A percentile compares a stretch with the other conserved stretches of the same genome.
phyloP scores from a whole-genome alignment of 2,888 invertebrate species.

The Cephus runcator region DNA sequence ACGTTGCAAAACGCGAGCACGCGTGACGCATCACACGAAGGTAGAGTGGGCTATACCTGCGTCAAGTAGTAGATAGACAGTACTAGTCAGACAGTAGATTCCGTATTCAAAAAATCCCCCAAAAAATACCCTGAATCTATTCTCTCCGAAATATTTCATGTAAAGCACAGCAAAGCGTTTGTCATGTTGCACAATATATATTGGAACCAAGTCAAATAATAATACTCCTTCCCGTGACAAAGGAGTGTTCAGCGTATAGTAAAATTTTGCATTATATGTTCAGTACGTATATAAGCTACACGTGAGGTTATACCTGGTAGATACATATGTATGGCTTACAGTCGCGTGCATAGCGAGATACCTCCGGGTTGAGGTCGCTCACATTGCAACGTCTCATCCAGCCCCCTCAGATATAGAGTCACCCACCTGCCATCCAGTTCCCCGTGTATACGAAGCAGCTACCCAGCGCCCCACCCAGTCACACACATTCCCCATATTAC shows the following conservation, averaged over 20 bases:
- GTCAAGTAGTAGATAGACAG: background rate
- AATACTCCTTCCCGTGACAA: slow-evolving; percentile 5
- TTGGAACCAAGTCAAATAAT: slow-evolving; percentile 1
- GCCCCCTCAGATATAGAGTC: background rate
- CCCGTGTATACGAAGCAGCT: background rate
- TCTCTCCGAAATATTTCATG: background rate
- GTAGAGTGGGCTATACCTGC: background rate
- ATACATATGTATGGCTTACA: background rate
- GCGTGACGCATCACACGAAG: background rate
- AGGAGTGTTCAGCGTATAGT: slow-evolving; percentile 23
- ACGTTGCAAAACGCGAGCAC: background rate
- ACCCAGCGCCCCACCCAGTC: background rate
- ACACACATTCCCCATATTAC: slow-evolving; percentile 19
- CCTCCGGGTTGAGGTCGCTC: background rate
- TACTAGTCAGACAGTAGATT: background rate
- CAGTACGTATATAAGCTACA: background rate
- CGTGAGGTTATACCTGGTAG: background rate
- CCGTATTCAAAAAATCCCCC: background rate
- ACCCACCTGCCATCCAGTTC: background rate
- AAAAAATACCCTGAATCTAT: background rate
- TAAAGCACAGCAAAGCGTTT: background rate
- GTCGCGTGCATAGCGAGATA: slow-evolving; percentile 1
- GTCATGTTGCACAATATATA: background rate
- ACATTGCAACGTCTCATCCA: background rate
- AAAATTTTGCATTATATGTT: slow-evolving; percentile 26